A percentile compares a stretch with the other conserved stretches of the same genome.
Evolutionary conservation across 2,888 invertebrate species (phyloP).

Genomic region (Junonia oenone): DNA sequence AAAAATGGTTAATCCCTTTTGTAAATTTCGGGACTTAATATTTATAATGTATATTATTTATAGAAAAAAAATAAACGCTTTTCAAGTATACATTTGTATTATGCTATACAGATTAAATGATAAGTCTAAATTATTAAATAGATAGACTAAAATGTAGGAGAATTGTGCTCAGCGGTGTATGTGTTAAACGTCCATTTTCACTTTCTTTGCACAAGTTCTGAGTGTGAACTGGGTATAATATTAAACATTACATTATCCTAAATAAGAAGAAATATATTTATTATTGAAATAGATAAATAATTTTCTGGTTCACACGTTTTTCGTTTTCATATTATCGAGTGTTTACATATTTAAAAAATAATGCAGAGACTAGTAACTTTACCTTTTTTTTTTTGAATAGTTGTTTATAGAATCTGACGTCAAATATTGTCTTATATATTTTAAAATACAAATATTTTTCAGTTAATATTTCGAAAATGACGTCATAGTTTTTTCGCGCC

Average conservation of each 20-base stretch:
- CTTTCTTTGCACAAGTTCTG: slow-evolving; percentile 27
- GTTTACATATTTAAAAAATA: neutral
- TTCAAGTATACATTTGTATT: slow-evolving; percentile 62
- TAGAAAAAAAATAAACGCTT: slow-evolving; percentile 57
- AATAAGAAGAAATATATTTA: neutral
- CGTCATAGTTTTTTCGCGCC: slow-evolving; percentile 8
- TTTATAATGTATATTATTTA: slow-evolving; percentile 43
- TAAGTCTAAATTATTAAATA: slow-evolving; percentile 54
- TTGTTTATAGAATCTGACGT: too few relatives aligned
- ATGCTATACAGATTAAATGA: slow-evolving; percentile 44
- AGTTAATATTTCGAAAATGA: neutral
- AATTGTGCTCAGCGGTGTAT: slow-evolving; percentile 59
- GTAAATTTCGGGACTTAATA: slow-evolving; percentile 15
- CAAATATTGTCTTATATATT: too few relatives aligned
- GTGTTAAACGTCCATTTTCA: slow-evolving; percentile 36
- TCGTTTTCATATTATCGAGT: neutral
- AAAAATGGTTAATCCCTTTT: neutral
- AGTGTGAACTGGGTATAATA: slow-evolving; percentile 1
- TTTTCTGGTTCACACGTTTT: neutral
- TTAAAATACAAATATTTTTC: too few relatives aligned
- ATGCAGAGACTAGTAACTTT: neutral
- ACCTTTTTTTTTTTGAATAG: too few relatives aligned
- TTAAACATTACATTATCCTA: neutral
- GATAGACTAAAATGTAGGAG: slow-evolving; percentile 68
- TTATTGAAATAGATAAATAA: neutral